These are phyloP conservation scores for Paracanthobrama guichenoti DNA, from an alignment of 2,113 vertebrate genomes.

Conservation along the genomic window DNA sequence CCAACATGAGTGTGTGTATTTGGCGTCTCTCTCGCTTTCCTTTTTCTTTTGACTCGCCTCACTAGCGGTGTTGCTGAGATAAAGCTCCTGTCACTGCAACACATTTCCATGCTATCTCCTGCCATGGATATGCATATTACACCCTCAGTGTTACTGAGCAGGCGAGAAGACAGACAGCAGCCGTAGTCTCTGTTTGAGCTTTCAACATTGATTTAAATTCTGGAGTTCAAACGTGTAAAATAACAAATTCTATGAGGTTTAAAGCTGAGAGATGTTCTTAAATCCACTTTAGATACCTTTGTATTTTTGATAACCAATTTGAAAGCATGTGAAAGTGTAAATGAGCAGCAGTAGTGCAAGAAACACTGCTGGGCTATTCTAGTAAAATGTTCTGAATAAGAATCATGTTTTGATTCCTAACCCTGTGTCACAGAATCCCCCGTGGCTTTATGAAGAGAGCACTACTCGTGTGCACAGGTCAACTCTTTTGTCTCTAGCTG, in stretches of 20 bases:
- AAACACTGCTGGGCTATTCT: not conserved
- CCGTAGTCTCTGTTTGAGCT: conserved; percentile 20
- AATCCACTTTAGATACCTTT: not conserved
- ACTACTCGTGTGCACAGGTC: not conserved
- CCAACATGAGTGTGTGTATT: too few relatives aligned
- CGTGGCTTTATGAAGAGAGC: too few relatives aligned
- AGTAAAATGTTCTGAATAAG: too few relatives aligned
- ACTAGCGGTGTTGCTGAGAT: conserved; percentile 45
- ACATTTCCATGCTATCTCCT: conserved; percentile 43
- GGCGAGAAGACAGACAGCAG: conserved; percentile 3
- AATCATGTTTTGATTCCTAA: not conserved
- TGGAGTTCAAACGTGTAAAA: not conserved
- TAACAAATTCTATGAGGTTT: not conserved
- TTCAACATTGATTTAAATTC: conserved; percentile 41
- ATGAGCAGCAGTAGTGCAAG: not conserved
- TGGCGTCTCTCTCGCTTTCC: conserved; percentile 21
- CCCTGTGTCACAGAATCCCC: too few relatives aligned
- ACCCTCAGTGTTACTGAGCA: conserved; percentile 39
- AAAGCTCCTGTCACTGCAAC: conserved; percentile 48
- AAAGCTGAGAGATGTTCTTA: not conserved
- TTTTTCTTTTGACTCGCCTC: conserved; percentile 35
- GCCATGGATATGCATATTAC: conserved; percentile 48
- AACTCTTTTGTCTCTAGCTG: not conserved
- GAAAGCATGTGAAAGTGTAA: not conserved
- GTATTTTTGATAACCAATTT: not conserved